These are phyloP conservation scores for Labeo catla DNA, from an alignment of 2,113 vertebrate genomes.

Conservation along the genomic window DNA sequence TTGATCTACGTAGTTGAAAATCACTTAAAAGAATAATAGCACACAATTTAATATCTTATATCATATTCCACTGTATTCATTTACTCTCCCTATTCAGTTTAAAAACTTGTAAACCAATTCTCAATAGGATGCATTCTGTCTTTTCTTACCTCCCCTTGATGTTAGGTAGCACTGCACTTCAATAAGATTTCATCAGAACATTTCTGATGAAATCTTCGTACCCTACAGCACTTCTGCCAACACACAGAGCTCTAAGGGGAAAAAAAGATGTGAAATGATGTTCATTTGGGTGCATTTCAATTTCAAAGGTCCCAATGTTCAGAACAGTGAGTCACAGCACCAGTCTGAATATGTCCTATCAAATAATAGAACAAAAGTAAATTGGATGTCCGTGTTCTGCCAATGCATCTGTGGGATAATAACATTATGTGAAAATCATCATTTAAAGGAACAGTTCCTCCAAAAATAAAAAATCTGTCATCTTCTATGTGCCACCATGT, in stretches of 20 bases:
- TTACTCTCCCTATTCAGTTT: not conserved
- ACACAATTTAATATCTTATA: not conserved
- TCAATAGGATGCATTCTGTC: not conserved
- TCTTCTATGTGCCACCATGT: not conserved
- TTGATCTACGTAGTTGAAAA: too few species aligned
- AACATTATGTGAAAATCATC: not conserved
- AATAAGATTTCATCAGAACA: not conserved
- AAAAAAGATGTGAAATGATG: not conserved
- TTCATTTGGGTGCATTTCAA: conserved; percentile 12
- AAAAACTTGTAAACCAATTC: not conserved
- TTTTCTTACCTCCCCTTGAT: conserved; percentile 18
- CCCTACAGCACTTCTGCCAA: not conserved
- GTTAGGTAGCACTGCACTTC: not conserved
- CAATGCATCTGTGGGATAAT: not conserved
- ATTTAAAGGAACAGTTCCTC: not conserved
- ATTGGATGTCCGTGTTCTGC: not conserved
- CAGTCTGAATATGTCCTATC: not conserved
- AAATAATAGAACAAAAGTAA: not conserved
- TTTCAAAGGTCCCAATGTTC: not conserved
- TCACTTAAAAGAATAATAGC: not conserved
- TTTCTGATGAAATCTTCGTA: not conserved
- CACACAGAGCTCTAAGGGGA: not conserved
- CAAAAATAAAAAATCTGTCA: not conserved
- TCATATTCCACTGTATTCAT: not conserved
- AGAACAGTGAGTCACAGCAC: not conserved